Base-by-base conservation (phyloP, 2,797 vertebrate genomes). In the Denticeps clupeoides region DNA sequence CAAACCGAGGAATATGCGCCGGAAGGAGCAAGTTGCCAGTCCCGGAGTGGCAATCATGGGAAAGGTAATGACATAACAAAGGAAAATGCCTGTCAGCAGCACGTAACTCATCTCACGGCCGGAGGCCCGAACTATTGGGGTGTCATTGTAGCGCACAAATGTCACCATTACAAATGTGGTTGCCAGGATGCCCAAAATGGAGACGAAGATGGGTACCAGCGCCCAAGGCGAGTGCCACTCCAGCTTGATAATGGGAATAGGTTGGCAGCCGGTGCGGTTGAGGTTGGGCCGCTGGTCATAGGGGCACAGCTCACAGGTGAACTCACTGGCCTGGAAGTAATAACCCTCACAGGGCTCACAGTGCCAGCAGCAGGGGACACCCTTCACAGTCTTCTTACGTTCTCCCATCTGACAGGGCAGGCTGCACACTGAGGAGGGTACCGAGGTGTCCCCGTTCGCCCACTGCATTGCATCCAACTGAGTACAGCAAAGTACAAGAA, bases 181-280 rank as follows among this genome's bases (percentile, higher is more conserved):
- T 61, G 88, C 84, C 0, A 89, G 62, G 64, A 97, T 96, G 10
- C 93, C 93, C 3, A 96, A 55, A 21, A 95, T 80, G 22, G 93
- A 87, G 19, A 97, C 77, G 59, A 95, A 89, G 69, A 97, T 84
- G 0, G 93, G 92, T 51, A 89, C 72, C 1, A 90, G 74, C 0
- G 91, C 92, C 93, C 93, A 96, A 15, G 91, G 88, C 3, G 93
- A 96, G 68, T 87, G 83, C 93, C 93, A 97, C 65, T 96, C 90
- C 68, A 94, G 74, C 59, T 90, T 90, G 73, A 93, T 84, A 65
- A 97, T 88, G 44, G 93, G 92, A 56, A 97, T 96, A 7, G 81
- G 64, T 52, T 87, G 86, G 75, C 93, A 97, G 68, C 87, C 82
- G 0, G 91, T 94, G 51, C 83, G 90, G 78, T 94, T 97, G 54